Base-by-base conservation (phyloP, 2,888 invertebrate species). In the Protodeltote pygarga region DNA sequence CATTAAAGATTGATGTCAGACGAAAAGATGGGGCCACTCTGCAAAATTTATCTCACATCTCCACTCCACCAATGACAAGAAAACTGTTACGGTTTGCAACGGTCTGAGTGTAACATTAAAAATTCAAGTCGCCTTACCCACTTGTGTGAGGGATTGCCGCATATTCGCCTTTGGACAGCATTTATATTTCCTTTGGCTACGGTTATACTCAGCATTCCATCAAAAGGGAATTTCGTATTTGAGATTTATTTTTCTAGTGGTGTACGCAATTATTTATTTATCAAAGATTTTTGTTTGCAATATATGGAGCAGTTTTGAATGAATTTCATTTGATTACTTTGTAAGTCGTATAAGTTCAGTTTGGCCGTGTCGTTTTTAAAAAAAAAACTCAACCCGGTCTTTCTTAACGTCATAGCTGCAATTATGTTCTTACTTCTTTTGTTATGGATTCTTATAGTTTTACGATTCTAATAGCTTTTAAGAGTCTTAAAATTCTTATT, bases 1-100 rank as follows among this genome's bases (percentile, higher is more conserved):
- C 88, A 91, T 92, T 87, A 92, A 92, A 89, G 75, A 91, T 92
- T 89, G 83, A 92, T 91, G 87, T 83, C 80, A 87, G 86, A 83
- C 90, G 89, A 89, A 90, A 92, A 91, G 91, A 92, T 91, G 89
- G 92, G 90, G 92, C 92, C 88, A 92, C 92, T 92, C 90, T 91
- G 87, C 91, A 92, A 92, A 91, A 92, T 92, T 91, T 92, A 92
- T 92, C 80, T 89, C 91, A 87, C 92, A 92, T 89, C 89, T 91
- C 88, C 86, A 83, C 88, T 89, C 87, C 76, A 80, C 87, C 88
- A 91, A 92, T 91, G 92, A 92, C 92, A 92, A 92, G 92, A 91
- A 91, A 91, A 92, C 92, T 92, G 92, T 92, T 92, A 91, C 92
- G 92, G 91, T 89, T 89, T 90, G 91, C 90, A 90, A 81, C 89